Base-by-base conservation (phyloP, 2,113 vertebrate species). In the Gasterosteus nipponicus region DNA sequence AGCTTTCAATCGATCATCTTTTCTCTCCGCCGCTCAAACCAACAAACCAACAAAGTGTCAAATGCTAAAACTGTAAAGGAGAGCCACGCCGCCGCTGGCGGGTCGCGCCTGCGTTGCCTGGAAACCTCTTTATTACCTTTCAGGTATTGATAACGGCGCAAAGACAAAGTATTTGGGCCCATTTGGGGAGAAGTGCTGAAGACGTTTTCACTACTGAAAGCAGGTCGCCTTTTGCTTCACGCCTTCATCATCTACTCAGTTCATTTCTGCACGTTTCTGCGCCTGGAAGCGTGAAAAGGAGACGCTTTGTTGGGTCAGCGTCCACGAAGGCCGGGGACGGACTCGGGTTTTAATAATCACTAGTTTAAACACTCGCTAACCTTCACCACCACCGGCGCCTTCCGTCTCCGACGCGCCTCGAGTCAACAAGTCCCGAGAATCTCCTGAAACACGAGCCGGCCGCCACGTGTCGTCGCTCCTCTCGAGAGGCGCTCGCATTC, bases 391-490 rank as follows among this genome's bases (percentile, higher is more conserved):
- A 26, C 22, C 22, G 22, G 22, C 22, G 22, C 22, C 22, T 26
- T 26, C 22, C 22, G 22, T 26, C 22, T 26, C 22, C 35, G 6
- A 2, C 38, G 10, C 2, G 44, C 19, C 29, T 73, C 35, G 7
- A 38, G 7, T 38, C 35, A 38, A 38, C 33, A 33, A 7, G 35
- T 38, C 35, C 35, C 1, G 35, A 38, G 35, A 38, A 38, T 7
- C 5, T 5, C 35, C 35, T 38, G 35, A 38, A 38, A 38, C 7
- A 38, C 5, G 35, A 38, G 35, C 35, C 35, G 46, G 63, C 67
- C 39, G 46, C 69, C 75, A 73, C 63, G 58, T 70, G 29, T 71
- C 70, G 42, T 75, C 62, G 26, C 80, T 80, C 46, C 68, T 77
- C 73, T 41, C 33, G 5, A 5, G 33, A 33, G 33, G 75, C 59